Base-by-base conservation (phyloP, 2,797 vertebrate genomes). In the Percopsis omiscomaycus region DNA sequence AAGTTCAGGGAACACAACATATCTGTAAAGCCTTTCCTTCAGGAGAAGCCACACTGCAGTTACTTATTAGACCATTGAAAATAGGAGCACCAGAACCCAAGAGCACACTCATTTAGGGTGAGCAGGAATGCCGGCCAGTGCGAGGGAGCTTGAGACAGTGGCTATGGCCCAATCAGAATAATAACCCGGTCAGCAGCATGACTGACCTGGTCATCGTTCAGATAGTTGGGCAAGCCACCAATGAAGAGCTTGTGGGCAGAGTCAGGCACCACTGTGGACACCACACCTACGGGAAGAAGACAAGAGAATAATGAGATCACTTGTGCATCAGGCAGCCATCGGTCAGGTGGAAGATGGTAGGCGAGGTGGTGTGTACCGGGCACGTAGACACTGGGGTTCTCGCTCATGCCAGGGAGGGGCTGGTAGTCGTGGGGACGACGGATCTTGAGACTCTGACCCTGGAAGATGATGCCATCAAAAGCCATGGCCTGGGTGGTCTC, bases 401-500 rank as follows among this genome's bases (percentile, higher is more conserved):
- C 95, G 12, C 95, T 96, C 94, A 96, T 96, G 85, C 95, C 95
- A 2, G 95, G 95, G 74, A 97, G 84, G 0, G 95, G 96, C 84
- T 96, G 95, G 85, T 97, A 97, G 86, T 98, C 95, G 0, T 97
- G 95, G 14, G 95, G 96, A 78, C 95, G 93, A 29, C 95, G 94
- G 74, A 98, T 96, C 90, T 97, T 98, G 42, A 98, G 91, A 3
- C 95, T 96, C 85, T 98, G 96, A 68, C 95, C 96, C 88, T 96
- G 95, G 89, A 98, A 98, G 86, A 97, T 96, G 75, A 98, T 97
- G 62, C 96, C 95, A 75, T 98, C 95, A 72, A 97, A 98, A 10
- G 95, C 95, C 95, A 96, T 96, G 27, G 95, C 95, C 89, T 98
- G 95, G 61, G 95, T 98, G 0, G 96, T 97, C 87, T 98, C 95